Evolutionary conservation across 2,888 invertebrate genomes (phyloP).

Genomic region (Philhelius pedissequus): DNA sequence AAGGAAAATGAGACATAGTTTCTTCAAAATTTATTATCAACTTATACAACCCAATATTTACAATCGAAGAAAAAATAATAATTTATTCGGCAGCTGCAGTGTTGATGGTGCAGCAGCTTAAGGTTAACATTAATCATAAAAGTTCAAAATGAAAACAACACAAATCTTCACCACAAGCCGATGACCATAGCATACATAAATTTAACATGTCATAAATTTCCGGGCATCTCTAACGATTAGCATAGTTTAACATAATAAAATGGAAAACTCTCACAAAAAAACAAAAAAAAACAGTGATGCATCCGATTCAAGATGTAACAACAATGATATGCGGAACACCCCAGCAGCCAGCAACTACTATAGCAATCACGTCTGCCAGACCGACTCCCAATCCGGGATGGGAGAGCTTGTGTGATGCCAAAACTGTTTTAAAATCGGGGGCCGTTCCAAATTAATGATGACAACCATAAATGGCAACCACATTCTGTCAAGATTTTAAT

Average conservation of each 20-base stretch:
- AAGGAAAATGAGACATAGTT: too few relatives aligned
- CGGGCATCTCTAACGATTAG: constrained; percentile 38
- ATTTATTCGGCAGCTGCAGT: not conserved
- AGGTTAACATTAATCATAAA: not conserved
- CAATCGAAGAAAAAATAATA: not conserved
- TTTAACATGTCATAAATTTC: constrained; percentile 55
- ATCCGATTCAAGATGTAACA: constrained; percentile 15
- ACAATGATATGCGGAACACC: constrained; percentile 5
- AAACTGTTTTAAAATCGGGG: constrained; percentile 40
- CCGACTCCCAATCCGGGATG: not conserved
- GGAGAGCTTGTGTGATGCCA: not conserved
- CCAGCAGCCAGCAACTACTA: not conserved
- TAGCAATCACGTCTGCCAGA: constrained; percentile 15
- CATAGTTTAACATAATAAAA: constrained; percentile 55
- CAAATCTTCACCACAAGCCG: constrained; percentile 1
- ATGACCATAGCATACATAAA: constrained; percentile 27
- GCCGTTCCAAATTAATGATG: constrained; percentile 51
- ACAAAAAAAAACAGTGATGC: constrained; percentile 24
- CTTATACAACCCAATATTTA: too few relatives aligned
- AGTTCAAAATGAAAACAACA: not conserved
- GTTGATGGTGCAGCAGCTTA: not conserved
- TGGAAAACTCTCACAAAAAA: constrained; percentile 16
- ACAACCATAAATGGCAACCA: constrained; percentile 61
- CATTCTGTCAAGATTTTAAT: constrained; percentile 56
- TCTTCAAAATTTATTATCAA: too few relatives aligned